Evolutionary conservation across 2,113 vertebrate species (phyloP), one percentile per base, ranked within the genome.

Genomic region (Macquaria australasica): DNA sequence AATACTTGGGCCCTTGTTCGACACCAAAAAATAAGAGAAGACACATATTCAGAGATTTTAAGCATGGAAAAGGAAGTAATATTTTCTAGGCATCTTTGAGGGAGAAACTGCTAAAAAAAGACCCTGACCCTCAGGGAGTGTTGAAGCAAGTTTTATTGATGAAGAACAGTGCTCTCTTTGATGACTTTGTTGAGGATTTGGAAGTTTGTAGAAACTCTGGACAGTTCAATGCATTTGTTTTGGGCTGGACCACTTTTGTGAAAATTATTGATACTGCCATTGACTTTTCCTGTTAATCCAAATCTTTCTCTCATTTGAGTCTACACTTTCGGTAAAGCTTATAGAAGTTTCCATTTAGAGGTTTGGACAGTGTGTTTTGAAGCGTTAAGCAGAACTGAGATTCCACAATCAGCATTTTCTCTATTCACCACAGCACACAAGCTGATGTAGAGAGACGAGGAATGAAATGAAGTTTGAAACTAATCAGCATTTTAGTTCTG

Each of bases 311-410:
- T 31, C 28, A 31, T 31, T 31, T 31, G 23, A 66, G 18, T 53
- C 37, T 5, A 25, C 10, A 39, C 56, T 60, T 81, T 77, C 14
- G 0, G 1, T 70, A 18, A 81, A 39, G 51, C 74, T 87, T 56
- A 63, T 34, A 62, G 56, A 72, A 66, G 4, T 86, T 74, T 83
- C 55, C 10, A 75, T 79, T 21, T 0, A 48, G 48, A 20, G 16
- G 39, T 80, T 84, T 25, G 11, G 10, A 62, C 4, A 14, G 31
- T 45, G 3, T 41, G 6, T 72, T 77, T 85, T 77, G 25, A 81
- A 62, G n/a, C 60, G 63, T 71, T 39, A 89, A 90, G 88, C 88
- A 92, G 89, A 92, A 92, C 86, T 90, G 86, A 94, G 87, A 90
- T 84, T 90, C 69, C 25, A 77, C 16, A 39, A 83, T 92, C 84